Base-by-base conservation (phyloP, 2,797 vertebrate genomes). In the Crocidura indochinensis region DNA sequence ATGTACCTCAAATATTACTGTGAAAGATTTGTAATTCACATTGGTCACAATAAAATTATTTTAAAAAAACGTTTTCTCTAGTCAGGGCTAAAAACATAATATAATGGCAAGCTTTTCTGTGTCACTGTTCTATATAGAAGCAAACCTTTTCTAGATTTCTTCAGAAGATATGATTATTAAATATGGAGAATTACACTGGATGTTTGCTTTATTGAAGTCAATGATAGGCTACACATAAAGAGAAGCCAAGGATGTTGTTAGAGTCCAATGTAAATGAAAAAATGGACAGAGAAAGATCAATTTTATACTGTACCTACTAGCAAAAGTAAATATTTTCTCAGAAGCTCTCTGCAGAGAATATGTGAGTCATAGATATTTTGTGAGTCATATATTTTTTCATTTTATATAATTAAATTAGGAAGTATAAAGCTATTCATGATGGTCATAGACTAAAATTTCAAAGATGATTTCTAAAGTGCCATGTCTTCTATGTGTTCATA, bases 61-160 rank as follows among this genome's bases (percentile, higher is more conserved):
- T 83, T 79, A 51, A 65, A 88, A 91, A 67, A 80, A 15, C 38
- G 90, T 83, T 94, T 95, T 95, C 31, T 95, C 68, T 6, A n/a
- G 14, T 78, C 80, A 95, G 31, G 65, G 38, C 72, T 10, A 90
- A 6, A 3, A 38, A 60, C 56, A 14, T 4, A 95, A 26, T 93
- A 26, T 93, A 94, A 15, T 91, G 67, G n/a, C 15, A 76, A 91
- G 22, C 4, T 91, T 94, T 65, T 74, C 11, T 31, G 91, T 94
- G 69, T 27, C 74, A n/a, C 72, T 31, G 27, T 83, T 62, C 15
- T 87, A 0, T 65, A 24, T 68, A 49, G 26, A 93, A 51, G 62
- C 22, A 84, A 83, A 79, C 31, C 44, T 90, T 1, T 20, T n/a
- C 38, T 31, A 60, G 46, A 2, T 71, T 90, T 94, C 14, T 92